phyloP scores from a whole-genome alignment of 2,888 invertebrate genomes.

The Hemistola chrysoprasaria region DNA sequence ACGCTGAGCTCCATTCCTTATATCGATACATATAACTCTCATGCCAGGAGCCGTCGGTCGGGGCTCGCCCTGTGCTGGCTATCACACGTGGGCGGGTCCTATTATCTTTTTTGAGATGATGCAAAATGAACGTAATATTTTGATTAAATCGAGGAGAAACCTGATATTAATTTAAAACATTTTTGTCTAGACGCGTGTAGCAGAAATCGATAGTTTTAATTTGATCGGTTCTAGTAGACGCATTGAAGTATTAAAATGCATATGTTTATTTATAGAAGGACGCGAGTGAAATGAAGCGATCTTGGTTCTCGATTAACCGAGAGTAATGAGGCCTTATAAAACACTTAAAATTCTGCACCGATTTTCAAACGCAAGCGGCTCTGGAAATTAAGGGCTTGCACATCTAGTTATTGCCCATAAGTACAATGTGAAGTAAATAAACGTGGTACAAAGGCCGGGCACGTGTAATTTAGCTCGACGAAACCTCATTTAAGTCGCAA shows the following conservation, averaged over 20 bases:
- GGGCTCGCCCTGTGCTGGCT: conserved; percentile 42
- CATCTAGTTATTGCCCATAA: conserved; percentile 77
- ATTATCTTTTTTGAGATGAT: conserved; percentile 31
- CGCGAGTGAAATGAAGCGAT: conserved; percentile 40
- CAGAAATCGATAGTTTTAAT: conserved; percentile 4
- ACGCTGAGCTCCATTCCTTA: conserved; percentile 42
- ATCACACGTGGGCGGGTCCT: conserved; percentile 43
- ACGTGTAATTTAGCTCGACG: conserved; percentile 75
- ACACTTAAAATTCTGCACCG: conserved; percentile 54
- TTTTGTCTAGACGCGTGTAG: conserved; percentile 5
- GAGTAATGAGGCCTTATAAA: conserved; percentile 50
- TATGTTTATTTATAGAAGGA: conserved; percentile 23
- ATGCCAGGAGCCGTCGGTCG: conserved; percentile 35
- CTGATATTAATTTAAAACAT: conserved; percentile 9
- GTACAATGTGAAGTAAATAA: conserved; percentile 80
- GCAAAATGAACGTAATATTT: conserved; percentile 27
- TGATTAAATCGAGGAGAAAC: conserved; percentile 27
- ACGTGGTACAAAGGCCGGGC: conserved; percentile 65
- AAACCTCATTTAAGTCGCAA: conserved; percentile 73
- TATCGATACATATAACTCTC: conserved; percentile 31
- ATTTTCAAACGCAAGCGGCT: conserved; percentile 60
- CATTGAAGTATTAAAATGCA: conserved; percentile 12
- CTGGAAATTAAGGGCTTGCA: conserved; percentile 65
- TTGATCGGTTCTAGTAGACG: not conserved
- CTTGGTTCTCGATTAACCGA: conserved; percentile 35